Evolutionary conservation across 2,888 invertebrate species (phyloP).

Genomic region (Pachliopta kotzebuea): DNA sequence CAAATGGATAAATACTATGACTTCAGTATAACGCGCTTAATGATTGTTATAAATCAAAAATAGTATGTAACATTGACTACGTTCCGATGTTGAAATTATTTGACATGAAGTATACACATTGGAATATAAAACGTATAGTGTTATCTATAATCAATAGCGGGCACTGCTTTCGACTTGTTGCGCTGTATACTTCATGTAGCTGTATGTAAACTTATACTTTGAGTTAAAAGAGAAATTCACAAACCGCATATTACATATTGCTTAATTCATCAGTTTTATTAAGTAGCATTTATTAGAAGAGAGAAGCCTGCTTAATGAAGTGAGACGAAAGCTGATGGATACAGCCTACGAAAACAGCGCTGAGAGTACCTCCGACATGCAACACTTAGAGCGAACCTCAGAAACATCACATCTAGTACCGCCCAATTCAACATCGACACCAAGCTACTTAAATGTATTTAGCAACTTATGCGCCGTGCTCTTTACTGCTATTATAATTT

Average conservation of each 20-base stretch:
- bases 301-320: background rate
- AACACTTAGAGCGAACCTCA: slow-evolving; percentile 51
- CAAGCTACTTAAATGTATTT: slow-evolving; percentile 62
- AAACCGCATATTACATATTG: background rate
- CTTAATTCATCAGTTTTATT: background rate
- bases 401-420: slow-evolving; percentile 64
- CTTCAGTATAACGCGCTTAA: background rate
- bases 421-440: slow-evolving; percentile 48
- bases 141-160: slow-evolving; percentile 1
- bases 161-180: background rate
- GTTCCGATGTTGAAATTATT: background rate
- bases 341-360: slow-evolving; percentile 36
- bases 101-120: background rate
- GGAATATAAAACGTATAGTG: background rate
- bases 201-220: background rate
- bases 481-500: slow-evolving; percentile 57
- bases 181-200: background rate
- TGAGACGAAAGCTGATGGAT: slow-evolving; percentile 40
- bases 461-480: slow-evolving; percentile 61
- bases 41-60: background rate
- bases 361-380: slow-evolving; percentile 46
- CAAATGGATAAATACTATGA: background rate
- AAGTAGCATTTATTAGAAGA: background rate
- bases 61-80: background rate
- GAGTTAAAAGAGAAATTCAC: background rate